Evolutionary conservation across 2,113 vertebrate species (phyloP).

Genomic region (Laticauda colubrina): DNA sequence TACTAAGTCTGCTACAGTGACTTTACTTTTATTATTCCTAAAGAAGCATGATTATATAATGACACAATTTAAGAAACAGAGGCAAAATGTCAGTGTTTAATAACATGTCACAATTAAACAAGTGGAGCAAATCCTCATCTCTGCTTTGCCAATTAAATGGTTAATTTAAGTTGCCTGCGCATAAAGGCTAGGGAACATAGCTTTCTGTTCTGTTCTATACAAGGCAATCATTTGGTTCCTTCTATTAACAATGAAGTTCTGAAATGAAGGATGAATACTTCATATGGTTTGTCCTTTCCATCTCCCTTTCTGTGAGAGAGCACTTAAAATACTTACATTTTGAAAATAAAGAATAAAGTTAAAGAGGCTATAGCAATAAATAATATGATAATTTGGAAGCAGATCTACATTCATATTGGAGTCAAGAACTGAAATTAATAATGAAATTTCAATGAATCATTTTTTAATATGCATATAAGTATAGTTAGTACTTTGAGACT

Average conservation of each 20-base stretch:
- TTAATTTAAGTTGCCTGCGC: not conserved
- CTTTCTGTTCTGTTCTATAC: not conserved
- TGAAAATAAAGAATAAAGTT: not conserved
- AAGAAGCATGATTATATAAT: not conserved
- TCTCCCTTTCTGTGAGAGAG: not conserved
- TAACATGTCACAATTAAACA: not conserved
- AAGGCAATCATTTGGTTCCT: not conserved
- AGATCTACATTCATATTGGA: not conserved
- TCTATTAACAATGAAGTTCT: not conserved
- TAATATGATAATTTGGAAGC: not conserved
- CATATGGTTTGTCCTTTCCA: not conserved
- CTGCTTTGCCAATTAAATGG: not conserved
- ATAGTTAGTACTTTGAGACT: not conserved
- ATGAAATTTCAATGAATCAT: not conserved
- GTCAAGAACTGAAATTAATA: not conserved
- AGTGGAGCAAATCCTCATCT: not conserved
- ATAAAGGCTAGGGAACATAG: not conserved
- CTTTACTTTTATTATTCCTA: not conserved
- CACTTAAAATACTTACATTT: not conserved
- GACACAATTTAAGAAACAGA: accelerated
- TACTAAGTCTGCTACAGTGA: not conserved
- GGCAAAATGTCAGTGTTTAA: not conserved
- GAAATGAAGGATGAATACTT: not conserved
- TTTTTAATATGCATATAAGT: not conserved
- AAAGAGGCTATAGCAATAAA: not conserved